Base-by-base conservation (phyloP, 2,888 invertebrate genomes). In the Drosophila anceps region DNA sequence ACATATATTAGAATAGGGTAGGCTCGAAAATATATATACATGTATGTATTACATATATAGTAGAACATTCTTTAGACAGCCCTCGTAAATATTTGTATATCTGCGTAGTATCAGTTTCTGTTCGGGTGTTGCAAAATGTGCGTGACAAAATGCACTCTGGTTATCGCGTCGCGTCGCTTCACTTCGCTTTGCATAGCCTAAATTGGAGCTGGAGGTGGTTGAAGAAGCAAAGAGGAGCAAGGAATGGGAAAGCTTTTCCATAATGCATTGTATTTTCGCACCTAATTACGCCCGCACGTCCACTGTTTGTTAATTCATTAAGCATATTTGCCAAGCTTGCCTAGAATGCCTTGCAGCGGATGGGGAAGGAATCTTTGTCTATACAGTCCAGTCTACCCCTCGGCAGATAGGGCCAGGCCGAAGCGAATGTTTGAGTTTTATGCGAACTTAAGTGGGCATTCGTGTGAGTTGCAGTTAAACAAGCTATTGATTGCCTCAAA, bases 101-200 rank as follows among this genome's bases (percentile, higher is more conserved):
- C 37, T 39, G n/a, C 15, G 33, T 37, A 37, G 70, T 66, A 61
- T 72, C 65, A 39, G 53, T 10, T 69, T 58, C 53, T 39, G 37
- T 50, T n/a, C 27, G 46, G 53, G 27, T 20, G 35, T n/a, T 43
- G 41, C 46, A 65, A 54, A 73, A 77, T 69, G 77, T 86, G 87
- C 84, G 84, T 84, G 84, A 84, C 87, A 77, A 80, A 84, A 80
- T 84, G 84, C 83, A 83, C 37, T 50, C 50, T 84, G 72, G 61
- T 76, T 81, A 74, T 80, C 79, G 79, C 55, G 48, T 33, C 35
- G 53, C 39, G 46, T 55, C 12, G 50, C 65, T 74, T 33, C 35
- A 48, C 39, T 51, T 55, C 12, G 50, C 65, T 74, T 84, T 74
- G 76, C 66, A 29, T 73, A 72, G 69, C 73, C 85, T 67, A 71